Percentiles rank a stretch among this genome's conserved stretches.
Conservation (phyloP, 1,140 invertebrate species). For the Metaphire vulgaris region DNA sequence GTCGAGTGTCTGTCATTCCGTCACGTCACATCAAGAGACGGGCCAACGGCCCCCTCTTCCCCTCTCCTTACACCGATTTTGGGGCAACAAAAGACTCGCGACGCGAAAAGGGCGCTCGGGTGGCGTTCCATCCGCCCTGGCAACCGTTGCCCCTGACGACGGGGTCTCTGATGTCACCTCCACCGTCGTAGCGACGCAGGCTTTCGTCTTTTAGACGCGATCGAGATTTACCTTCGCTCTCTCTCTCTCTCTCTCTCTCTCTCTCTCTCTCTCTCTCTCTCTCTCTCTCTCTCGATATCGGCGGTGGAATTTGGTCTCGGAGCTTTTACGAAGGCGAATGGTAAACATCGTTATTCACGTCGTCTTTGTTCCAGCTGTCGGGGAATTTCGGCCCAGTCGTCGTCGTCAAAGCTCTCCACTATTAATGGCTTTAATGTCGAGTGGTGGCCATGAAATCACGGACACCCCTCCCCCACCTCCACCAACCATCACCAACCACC, state of each 20-base stretch:
- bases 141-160: background rate
- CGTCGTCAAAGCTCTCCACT: too few relatives aligned
- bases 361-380: background rate
- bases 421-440: too few relatives aligned
- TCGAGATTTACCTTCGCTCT: background rate
- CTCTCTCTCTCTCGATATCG: too few relatives aligned
- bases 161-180: background rate
- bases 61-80: background rate
- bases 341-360: background rate
- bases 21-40: background rate
- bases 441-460: too few relatives aligned
- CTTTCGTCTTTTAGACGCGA: background rate
- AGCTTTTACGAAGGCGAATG: background rate
- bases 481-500: too few relatives aligned
- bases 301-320: background rate
- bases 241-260: too few relatives aligned
- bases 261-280: too few relatives aligned
- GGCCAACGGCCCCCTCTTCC: background rate
- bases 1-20: background rate
- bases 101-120: background rate
- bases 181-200: background rate
- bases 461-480: too few relatives aligned
- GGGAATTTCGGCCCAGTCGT: too few relatives aligned
- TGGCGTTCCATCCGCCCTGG: background rate
- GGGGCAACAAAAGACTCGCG: background rate